Base-by-base conservation (phyloP, 2,113 vertebrate species). In the Cyanoliseus patagonus region DNA sequence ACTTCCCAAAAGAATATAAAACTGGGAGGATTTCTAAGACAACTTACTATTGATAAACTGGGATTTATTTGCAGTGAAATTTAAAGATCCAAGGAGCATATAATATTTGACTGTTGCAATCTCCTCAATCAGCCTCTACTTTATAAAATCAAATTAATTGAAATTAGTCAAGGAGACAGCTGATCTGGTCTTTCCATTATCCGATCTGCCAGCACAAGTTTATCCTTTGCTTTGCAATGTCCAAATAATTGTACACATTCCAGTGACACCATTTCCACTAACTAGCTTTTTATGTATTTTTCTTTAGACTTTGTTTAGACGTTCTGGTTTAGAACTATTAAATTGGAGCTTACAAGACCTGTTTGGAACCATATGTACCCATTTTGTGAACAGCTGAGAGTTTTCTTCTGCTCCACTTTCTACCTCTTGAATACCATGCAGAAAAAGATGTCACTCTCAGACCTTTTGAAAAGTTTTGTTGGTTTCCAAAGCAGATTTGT, bases 41-140 rank as follows among this genome's bases (percentile, higher is more conserved):
- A 57, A 86, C 6, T 85, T 76, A 49, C 28, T 67, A 31, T 52
- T 89, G 73, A 88, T 61, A 72, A 81, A 88, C 82, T 51, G 57
- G 64, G 46, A 87, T 78, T 92, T 96, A 93, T 69, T 81, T 62
- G 47, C 81, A 95, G 44, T 63, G 74, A 91, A 87, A 63, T 69
- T 4, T 59, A 59, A 37, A 92, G 82, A 57, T 68, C 66, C 76
- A 70, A 88, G 17, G 8, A 52, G n/a, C 64, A 62, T 44, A 35
- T 92, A 46, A 62, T 70, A 53, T 76, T 93, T 72, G 72, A 73
- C 35, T 75, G 68, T 33, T 87, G 28, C 46, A 88, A 44, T 63
- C 19, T 42, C 42, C 53, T 74, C 30, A 33, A 25, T 72, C 70
- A 80, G n/a, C 7, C 57, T 66, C 35, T 33, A 10, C 30, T 78